These are phyloP conservation scores for Cotesia vestalis DNA, from an alignment of 1,140 invertebrate genomes.

Conservation along the genomic window DNA sequence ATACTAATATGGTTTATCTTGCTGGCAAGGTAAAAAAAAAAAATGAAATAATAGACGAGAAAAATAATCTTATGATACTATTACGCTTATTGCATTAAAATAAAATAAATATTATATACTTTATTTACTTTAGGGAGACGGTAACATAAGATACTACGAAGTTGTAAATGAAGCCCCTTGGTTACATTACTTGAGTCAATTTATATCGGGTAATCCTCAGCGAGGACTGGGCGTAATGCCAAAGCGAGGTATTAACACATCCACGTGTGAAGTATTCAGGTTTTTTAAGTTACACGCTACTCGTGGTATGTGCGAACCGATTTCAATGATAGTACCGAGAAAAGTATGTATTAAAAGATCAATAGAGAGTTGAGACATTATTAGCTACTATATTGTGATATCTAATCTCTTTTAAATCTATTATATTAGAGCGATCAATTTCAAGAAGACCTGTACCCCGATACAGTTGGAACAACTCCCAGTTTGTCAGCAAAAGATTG, in stretches of 20 bases:
- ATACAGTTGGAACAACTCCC: conserved; percentile 84
- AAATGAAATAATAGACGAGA: background rate
- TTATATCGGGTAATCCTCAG: conserved; percentile 89
- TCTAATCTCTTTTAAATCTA: conserved; percentile 33
- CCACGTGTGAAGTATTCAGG: conserved; percentile 85
- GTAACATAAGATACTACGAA: conserved; percentile 95
- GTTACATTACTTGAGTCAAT: conserved; percentile 90
- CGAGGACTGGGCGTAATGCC: conserved; percentile 92
- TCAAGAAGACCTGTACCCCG: conserved; percentile 92
- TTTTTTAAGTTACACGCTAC: conserved; percentile 94
- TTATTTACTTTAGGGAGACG: conserved; percentile 76
- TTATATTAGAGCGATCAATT: conserved; percentile 74
- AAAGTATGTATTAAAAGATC: conserved; percentile 68
- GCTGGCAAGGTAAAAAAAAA: conserved; percentile 75
- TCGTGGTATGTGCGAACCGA: conserved; percentile 86
- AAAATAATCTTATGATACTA: conserved; percentile 17
- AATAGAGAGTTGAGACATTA: conserved; percentile 4
- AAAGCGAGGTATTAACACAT: conserved; percentile 87
- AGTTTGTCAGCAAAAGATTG: conserved; percentile 88
- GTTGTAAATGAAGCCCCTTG: conserved; percentile 85
- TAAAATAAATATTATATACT: conserved; percentile 17
- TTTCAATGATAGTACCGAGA: conserved; percentile 93
- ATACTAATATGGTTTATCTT: conserved; percentile 87
- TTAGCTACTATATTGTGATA: conserved; percentile 24
- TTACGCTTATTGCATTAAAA: conserved; percentile 3